These are phyloP conservation scores for Nymphalis polychloros DNA, from an alignment of 2,888 invertebrate genomes.

Conservation along the genomic window DNA sequence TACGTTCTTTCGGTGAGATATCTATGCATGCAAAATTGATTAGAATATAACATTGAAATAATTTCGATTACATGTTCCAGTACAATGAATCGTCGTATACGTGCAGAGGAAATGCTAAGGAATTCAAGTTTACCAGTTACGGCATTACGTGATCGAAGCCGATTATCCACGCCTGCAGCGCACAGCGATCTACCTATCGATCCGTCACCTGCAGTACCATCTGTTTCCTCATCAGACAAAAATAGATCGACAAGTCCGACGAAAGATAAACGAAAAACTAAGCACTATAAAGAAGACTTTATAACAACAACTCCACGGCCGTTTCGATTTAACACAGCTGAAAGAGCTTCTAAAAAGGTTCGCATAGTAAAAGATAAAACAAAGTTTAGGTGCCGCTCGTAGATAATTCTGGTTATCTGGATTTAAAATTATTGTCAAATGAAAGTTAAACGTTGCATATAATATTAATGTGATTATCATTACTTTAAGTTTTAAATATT, in stretches of 20 bases:
- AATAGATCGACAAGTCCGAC: constrained; percentile 60
- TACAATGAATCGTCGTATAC: constrained; percentile 84
- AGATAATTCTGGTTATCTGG: too few species aligned
- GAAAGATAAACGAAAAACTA: constrained; percentile 60
- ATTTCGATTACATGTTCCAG: constrained; percentile 43
- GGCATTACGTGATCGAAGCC: constrained; percentile 83
- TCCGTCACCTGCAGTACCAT: constrained; percentile 65
- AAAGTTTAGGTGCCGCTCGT: too few species aligned
- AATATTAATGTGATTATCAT: constrained; percentile 43
- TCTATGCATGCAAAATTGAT: neutral
- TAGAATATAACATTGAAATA: neutral
- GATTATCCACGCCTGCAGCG: constrained; percentile 72
- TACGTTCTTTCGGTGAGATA: constrained; percentile 84
- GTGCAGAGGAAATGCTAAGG: constrained; percentile 86
- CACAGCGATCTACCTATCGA: constrained; percentile 75
- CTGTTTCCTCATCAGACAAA: constrained; percentile 61
- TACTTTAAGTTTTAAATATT: neutral
- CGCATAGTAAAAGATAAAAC: constrained; percentile 48
- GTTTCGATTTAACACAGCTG: constrained; percentile 78
- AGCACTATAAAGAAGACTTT: constrained; percentile 67
- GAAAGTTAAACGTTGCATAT: constrained; percentile 21
- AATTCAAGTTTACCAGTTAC: constrained; percentile 85
- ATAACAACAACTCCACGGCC: constrained; percentile 78
- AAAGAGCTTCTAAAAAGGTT: constrained; percentile 71
- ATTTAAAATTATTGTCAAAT: too few species aligned